Evolutionary conservation across 2,888 invertebrate species (phyloP).

Genomic region (Zonitis immaculata): DNA sequence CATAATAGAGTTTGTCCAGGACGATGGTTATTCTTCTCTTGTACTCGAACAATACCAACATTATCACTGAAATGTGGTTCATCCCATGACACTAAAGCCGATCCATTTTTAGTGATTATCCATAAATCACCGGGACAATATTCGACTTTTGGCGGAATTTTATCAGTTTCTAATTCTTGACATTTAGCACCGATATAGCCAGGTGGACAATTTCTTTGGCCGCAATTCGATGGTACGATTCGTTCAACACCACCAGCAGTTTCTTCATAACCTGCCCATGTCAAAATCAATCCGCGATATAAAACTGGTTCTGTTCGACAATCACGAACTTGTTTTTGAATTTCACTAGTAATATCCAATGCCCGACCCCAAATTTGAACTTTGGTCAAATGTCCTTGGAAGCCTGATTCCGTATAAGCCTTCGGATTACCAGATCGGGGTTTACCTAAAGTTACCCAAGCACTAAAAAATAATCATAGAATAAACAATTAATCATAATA

Average conservation of each 20-base stretch:
- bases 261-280: conserved; percentile 93
- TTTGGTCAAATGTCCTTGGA: conserved; percentile 91
- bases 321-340: conserved; percentile 90
- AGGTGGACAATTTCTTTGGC: conserved; percentile 81
- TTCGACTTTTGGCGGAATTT: conserved; percentile 76
- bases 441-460: conserved; percentile 89
- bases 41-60: conserved; percentile 71
- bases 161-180: conserved; percentile 58
- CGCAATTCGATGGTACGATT: conserved; percentile 87
- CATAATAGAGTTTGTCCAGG: conserved; percentile 84
- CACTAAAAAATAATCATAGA: too few relatives aligned
- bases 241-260: conserved; percentile 85
- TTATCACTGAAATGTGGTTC: conserved; percentile 89
- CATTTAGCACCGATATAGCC: conserved; percentile 85
- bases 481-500: conserved; percentile 20
- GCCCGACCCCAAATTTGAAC: conserved; percentile 93
- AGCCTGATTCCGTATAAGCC: conserved; percentile 83
- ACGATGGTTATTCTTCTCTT: conserved; percentile 80
- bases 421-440: conserved; percentile 78
- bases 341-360: conserved; percentile 84
- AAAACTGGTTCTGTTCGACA: conserved; percentile 89
- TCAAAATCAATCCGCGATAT: conserved; percentile 77
- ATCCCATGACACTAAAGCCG: conserved; percentile 87
- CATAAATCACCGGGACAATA: conserved; percentile 92
- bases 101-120: conserved; percentile 90